Evolutionary conservation across 1,140 invertebrate species (phyloP).

Genomic region (Drosophila bifasciata): DNA sequence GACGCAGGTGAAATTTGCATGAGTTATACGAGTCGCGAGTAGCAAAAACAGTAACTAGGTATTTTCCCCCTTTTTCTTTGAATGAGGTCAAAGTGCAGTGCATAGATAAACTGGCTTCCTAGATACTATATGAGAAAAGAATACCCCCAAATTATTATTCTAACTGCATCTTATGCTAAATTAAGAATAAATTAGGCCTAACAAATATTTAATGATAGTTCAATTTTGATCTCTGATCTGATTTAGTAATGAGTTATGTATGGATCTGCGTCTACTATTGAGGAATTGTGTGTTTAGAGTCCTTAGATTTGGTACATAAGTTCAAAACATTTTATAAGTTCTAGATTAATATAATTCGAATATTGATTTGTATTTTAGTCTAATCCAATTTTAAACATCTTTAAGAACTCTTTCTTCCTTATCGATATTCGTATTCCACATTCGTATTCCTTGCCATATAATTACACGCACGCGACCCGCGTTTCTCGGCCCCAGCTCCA

Average conservation of each 20-base stretch:
- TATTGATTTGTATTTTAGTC: too few relatives aligned
- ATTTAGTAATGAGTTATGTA: slow-evolving; percentile 8
- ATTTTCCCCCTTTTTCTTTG: background rate
- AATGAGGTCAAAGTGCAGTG: slow-evolving; percentile 62
- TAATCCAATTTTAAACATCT: too few relatives aligned
- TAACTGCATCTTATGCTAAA: slow-evolving; percentile 53
- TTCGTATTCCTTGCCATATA: slow-evolving; percentile 19
- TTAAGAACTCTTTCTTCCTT: too few relatives aligned
- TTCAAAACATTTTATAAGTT: too few relatives aligned
- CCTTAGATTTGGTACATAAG: too few relatives aligned
- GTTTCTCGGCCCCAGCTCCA: slow-evolving; percentile 13
- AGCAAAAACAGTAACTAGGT: slow-evolving; percentile 48
- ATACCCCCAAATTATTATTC: slow-evolving; percentile 37
- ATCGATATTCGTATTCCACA: too few relatives aligned
- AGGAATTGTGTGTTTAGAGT: background rate
- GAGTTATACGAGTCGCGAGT: slow-evolving; percentile 48
- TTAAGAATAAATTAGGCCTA: slow-evolving; percentile 23
- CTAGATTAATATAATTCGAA: background rate
- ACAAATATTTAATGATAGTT: slow-evolving; percentile 37
- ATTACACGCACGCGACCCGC: slow-evolving; percentile 62
- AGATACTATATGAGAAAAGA: slow-evolving; percentile 22
- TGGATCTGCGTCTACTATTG: background rate
- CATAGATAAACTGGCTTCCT: slow-evolving; percentile 35
- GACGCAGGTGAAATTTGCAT: slow-evolving; percentile 77
- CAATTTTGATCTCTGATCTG: slow-evolving; percentile 41